phyloP scores from a whole-genome alignment of 2,888 invertebrate genomes.

The Pyrochroa serraticornis region DNA sequence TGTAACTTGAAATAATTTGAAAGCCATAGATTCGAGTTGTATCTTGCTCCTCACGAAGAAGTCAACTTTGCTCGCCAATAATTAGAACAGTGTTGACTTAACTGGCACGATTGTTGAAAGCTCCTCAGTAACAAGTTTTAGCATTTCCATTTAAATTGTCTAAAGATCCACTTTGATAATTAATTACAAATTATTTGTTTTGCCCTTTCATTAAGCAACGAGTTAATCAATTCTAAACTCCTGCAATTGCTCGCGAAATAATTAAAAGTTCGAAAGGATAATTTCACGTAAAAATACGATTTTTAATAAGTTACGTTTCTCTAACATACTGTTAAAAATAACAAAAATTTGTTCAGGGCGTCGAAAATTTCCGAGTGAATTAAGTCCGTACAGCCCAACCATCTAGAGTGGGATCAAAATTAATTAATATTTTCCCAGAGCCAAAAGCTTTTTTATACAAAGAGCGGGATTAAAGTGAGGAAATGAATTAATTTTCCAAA shows the following conservation, averaged over 20 bases:
- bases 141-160: constrained; percentile 28
- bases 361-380: too few species aligned
- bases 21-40: too few species aligned
- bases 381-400: too few species aligned
- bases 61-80: not conserved
- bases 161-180: constrained; percentile 22
- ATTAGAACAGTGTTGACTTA: not conserved
- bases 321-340: not conserved
- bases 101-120: constrained; percentile 11
- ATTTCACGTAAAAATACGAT: not conserved
- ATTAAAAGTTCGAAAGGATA: not conserved
- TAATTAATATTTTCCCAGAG: too few species aligned
- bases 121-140: constrained; percentile 13
- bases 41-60: too few species aligned
- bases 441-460: too few species aligned
- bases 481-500: too few species aligned
- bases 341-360: too few species aligned
- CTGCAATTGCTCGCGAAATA: not conserved
- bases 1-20: too few species aligned
- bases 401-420: too few species aligned
- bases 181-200: constrained; percentile 27
- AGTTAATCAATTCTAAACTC: constrained; percentile 14
- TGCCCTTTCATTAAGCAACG: constrained; percentile 13
- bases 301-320: not conserved
- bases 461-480: too few species aligned